phyloP scores from a whole-genome alignment of 1,140 invertebrate genomes.

The Drosophila lowei region DNA sequence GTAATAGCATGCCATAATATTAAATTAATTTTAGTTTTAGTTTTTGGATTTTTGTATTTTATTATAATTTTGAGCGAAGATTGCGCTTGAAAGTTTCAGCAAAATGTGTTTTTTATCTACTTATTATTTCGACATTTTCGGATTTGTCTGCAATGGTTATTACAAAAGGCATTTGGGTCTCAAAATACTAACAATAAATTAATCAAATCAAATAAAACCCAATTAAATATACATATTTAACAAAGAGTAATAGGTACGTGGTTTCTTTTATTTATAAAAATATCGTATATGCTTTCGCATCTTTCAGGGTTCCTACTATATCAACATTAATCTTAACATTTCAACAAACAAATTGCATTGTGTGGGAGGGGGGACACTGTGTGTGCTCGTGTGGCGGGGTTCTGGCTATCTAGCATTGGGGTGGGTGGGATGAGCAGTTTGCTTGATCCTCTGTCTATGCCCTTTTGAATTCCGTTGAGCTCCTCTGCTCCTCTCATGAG shows the following conservation, averaged over 20 bases:
- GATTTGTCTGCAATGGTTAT: constrained; percentile 31
- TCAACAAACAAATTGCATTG: constrained; percentile 67
- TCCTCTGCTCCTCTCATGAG: too few species aligned
- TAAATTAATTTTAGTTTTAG: constrained; percentile 7
- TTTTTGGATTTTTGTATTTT: constrained; percentile 14
- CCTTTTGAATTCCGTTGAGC: not conserved
- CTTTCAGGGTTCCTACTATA: constrained; percentile 17
- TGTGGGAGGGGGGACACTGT: constrained; percentile 1
- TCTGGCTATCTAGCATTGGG: constrained; percentile 26
- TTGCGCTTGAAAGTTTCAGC: constrained; percentile 33
- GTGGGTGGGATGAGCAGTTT: constrained; percentile 36
- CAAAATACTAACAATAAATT: constrained; percentile 52
- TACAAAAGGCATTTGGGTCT: constrained; percentile 16
- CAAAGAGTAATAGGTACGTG: constrained; percentile 60
- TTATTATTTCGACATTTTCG: constrained; percentile 5
- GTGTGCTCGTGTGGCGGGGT: constrained; percentile 10
- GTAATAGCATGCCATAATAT: constrained; percentile 41
- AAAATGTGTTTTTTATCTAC: constrained; percentile 9
- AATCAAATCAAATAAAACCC: constrained; percentile 12
- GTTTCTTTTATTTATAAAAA: constrained; percentile 52
- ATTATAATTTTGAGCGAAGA: constrained; percentile 45
- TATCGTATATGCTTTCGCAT: constrained; percentile 20
- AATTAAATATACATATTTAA: constrained; percentile 37
- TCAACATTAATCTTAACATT: constrained; percentile 67
- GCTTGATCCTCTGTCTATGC: constrained; percentile 15